Evolutionary conservation across 2,888 invertebrate species (phyloP).

Genomic region (Tetragnatha montana): DNA sequence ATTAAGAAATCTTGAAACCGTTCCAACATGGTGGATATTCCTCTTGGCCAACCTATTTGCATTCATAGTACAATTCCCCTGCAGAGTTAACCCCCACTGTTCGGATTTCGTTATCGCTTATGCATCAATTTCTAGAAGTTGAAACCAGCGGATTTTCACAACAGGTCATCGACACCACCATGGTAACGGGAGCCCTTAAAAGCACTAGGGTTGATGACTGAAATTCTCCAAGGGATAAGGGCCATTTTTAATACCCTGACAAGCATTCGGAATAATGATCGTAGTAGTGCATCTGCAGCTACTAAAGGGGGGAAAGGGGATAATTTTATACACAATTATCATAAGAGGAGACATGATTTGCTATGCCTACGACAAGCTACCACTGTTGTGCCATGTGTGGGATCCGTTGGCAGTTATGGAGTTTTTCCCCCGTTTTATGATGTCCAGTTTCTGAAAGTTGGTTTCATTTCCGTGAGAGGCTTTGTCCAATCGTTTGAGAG

Average conservation of each 20-base stretch:
- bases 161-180: constrained; percentile 61
- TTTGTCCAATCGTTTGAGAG: background rate
- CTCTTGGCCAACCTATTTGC: background rate
- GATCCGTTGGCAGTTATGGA: background rate
- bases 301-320: background rate
- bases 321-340: background rate
- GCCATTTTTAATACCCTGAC: constrained; percentile 42
- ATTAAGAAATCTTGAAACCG: background rate
- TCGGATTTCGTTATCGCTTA: constrained; percentile 17
- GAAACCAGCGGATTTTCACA: constrained; percentile 18
- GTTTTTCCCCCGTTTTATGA: background rate
- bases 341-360: background rate
- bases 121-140: constrained; percentile 5
- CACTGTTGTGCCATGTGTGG: background rate
- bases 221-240: constrained; percentile 41
- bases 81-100: background rate
- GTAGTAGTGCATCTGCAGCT: background rate
- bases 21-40: background rate
- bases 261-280: constrained; percentile 29
- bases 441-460: background rate
- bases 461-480: background rate
- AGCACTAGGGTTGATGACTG: constrained; percentile 59
- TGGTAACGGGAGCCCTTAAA: constrained; percentile 44
- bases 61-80: background rate
- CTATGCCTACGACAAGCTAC: background rate